Percentiles rank a stretch among this genome's conserved stretches.
Evolutionary conservation across 1,140 invertebrate species (phyloP).

Genomic region (Mya arenaria): DNA sequence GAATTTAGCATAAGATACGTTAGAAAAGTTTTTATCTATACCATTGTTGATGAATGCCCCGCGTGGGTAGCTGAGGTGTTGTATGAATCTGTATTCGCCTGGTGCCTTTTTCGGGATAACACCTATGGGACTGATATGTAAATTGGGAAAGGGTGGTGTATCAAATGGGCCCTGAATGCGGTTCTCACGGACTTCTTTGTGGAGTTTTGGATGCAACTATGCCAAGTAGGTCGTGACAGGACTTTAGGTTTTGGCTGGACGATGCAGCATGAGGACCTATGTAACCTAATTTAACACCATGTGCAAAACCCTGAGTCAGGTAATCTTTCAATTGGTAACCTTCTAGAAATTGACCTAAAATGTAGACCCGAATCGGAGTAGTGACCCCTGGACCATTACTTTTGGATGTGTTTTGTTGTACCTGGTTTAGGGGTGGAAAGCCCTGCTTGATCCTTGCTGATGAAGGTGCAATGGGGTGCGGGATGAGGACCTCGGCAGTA

Average conservation of each 20-base stretch:
- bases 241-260: background rate
- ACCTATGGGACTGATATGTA: slow-evolving; percentile 22
- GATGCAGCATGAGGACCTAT: background rate
- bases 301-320: slow-evolving; percentile 9
- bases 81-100: background rate
- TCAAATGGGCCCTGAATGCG: slow-evolving; percentile 3
- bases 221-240: background rate
- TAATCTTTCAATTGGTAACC: background rate
- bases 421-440: too few relatives aligned
- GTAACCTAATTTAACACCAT: slow-evolving; percentile 27
- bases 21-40: slow-evolving; percentile 15
- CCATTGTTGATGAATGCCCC: slow-evolving; percentile 51
- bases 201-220: background rate
- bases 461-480: too few relatives aligned
- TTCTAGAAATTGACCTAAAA: slow-evolving; percentile 31
- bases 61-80: background rate
- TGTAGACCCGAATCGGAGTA: slow-evolving; percentile 11
- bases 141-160: background rate
- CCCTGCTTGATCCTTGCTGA: too few relatives aligned
- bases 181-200: background rate
- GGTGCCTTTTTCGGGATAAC: background rate
- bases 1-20: slow-evolving; percentile 41
- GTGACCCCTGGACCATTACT: too few relatives aligned
- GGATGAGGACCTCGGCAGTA: too few relatives aligned
- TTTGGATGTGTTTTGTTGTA: too few relatives aligned